phyloP scores from a whole-genome alignment of 2,113 vertebrate species.

The Gobiocypris rarus region DNA sequence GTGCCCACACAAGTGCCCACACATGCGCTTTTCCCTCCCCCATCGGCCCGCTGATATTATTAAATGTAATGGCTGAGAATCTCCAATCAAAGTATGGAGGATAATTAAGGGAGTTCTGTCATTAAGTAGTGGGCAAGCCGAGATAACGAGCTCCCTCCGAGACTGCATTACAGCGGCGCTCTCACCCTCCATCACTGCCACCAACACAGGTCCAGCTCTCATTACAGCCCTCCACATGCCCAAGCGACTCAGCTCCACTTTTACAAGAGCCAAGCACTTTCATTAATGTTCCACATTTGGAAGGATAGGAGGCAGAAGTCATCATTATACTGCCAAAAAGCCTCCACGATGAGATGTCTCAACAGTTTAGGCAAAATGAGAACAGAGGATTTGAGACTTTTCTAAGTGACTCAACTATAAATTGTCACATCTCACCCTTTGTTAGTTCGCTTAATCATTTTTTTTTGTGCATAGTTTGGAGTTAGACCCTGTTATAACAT shows the following conservation, averaged over 20 bases:
- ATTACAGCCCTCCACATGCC: constrained; percentile 40
- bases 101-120: constrained; percentile 69
- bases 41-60: constrained; percentile 63
- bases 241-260: constrained; percentile 6
- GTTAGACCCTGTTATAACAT: not conserved
- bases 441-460: not conserved
- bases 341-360: constrained; percentile 11
- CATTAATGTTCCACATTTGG: constrained; percentile 42
- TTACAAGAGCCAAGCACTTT: constrained; percentile 39
- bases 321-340: constrained; percentile 46
- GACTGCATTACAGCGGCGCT: constrained; percentile 56
- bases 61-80: constrained; percentile 67
- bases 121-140: constrained; percentile 65
- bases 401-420: constrained; percentile 4
- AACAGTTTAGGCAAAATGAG: constrained; percentile 38
- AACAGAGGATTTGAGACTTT: not conserved
- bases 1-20: constrained; percentile 43
- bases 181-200: constrained; percentile 40
- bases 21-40: constrained; percentile 31
- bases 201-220: constrained; percentile 42
- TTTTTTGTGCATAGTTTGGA: not conserved
- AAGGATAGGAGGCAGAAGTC: constrained; percentile 25
- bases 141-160: constrained; percentile 67
- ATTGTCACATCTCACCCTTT: not conserved
- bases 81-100: constrained; percentile 62